A percentile compares a stretch with the other conserved stretches of the same genome.
phyloP scores from a whole-genome alignment of 1,140 invertebrate species.

The Lutraria rhynchaena region DNA sequence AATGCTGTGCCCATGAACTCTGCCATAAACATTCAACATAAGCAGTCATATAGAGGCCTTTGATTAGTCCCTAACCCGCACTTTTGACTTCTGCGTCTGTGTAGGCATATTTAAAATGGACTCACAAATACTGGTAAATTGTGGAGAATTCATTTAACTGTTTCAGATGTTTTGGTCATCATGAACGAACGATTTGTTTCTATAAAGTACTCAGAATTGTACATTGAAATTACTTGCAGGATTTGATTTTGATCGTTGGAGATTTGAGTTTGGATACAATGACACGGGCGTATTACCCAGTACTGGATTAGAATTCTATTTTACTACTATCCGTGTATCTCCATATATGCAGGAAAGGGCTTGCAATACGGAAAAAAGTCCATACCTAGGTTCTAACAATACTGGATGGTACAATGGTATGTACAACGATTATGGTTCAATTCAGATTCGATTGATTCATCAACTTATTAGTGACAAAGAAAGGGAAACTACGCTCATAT shows the following conservation, averaged over 20 bases:
- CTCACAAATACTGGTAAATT: not conserved
- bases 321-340: not conserved
- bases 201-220: not conserved
- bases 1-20: not conserved
- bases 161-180: not conserved
- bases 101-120: not conserved
- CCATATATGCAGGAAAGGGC: not conserved
- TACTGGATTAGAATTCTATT: not conserved
- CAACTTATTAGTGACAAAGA: not conserved
- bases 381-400: not conserved
- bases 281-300: not conserved
- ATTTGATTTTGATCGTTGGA: not conserved
- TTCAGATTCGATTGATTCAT: not conserved
- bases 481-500: not conserved
- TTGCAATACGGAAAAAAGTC: not conserved
- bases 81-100: not conserved
- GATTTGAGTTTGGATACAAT: not conserved
- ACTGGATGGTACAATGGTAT: conserved; percentile 5
- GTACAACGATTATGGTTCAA: not conserved
- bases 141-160: not conserved
- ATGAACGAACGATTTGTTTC: not conserved
- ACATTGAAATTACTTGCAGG: not conserved
- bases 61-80: too few species aligned
- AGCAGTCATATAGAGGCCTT: not conserved
- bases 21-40: not conserved